A percentile compares a stretch with the other conserved stretches of the same genome.
These are phyloP conservation scores for Chiloscyllium plagiosum DNA, from an alignment of 2,113 vertebrate genomes.

Conservation along the genomic window DNA sequence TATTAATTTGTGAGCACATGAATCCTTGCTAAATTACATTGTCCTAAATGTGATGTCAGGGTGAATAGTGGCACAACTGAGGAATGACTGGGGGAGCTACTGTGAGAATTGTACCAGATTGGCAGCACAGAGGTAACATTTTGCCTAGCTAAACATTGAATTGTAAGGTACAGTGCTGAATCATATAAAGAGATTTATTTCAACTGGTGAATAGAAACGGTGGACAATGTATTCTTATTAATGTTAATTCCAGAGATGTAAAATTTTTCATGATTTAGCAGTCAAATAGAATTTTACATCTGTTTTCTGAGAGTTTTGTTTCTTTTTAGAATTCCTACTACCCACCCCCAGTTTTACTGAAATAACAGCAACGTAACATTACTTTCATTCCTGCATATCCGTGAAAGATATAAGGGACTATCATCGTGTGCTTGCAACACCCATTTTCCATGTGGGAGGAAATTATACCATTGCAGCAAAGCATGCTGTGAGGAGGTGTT, in stretches of 20 bases:
- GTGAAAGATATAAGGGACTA: neutral
- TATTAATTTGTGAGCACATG: constrained; percentile 4
- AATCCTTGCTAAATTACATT: constrained; percentile 22
- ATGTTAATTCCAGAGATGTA: neutral
- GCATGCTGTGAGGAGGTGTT: neutral
- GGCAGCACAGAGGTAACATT: neutral
- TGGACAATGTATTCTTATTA: neutral
- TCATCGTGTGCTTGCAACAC: constrained; percentile 6
- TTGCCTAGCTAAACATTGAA: neutral
- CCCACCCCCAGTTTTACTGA: neutral
- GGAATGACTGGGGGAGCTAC: neutral
- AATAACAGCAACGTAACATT: neutral
- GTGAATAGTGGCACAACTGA: neutral
- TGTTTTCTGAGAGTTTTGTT: neutral
- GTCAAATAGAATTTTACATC: neutral
- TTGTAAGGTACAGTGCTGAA: neutral
- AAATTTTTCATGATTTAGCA: neutral
- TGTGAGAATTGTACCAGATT: neutral
- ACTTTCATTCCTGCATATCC: neutral
- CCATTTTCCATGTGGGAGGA: constrained; percentile 27
- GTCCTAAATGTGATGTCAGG: neutral
- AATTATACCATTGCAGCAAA: constrained; percentile 16
- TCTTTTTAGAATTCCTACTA: neutral
- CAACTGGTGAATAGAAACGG: neutral
- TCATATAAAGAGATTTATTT: neutral